These are phyloP conservation scores for Cliona cf. orientalis DNA, from an alignment of 37 sponge, comb jelly and placozoan genomes.

Conservation along the genomic window DNA sequence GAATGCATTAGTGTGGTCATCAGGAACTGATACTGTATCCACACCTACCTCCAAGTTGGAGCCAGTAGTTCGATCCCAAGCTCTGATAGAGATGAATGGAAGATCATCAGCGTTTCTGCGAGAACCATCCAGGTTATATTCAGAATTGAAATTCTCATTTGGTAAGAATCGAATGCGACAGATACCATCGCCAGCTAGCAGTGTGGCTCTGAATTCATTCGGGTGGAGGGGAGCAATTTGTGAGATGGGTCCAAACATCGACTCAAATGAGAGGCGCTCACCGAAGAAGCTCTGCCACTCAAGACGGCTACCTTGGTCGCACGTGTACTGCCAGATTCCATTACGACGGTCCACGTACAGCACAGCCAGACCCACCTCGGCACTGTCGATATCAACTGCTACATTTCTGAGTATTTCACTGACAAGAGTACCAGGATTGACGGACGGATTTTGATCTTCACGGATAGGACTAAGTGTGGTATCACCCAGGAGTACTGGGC, in stretches of 20 bases:
- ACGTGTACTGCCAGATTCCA: constrained; percentile 89
- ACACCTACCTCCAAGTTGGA: constrained; percentile 46
- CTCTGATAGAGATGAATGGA: constrained; percentile 78
- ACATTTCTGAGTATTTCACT: constrained; percentile 25
- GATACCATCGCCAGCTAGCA: constrained; percentile 28
- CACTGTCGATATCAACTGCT: constrained; percentile 65
- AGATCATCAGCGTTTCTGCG: constrained; percentile 50
- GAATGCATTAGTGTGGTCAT: constrained; percentile 83
- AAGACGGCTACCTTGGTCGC: constrained; percentile 36
- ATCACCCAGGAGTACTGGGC: constrained; percentile 55
- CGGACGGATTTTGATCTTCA: constrained; percentile 50
- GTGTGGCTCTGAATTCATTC: constrained; percentile 64
- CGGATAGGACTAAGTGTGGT: constrained; percentile 29
- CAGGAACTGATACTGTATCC: constrained; percentile 79
- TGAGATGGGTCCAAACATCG: constrained; percentile 41
- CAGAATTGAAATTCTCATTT: constrained; percentile 71
- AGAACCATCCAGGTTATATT: constrained; percentile 64
- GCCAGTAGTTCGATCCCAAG: constrained; percentile 83
- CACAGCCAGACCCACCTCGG: constrained; percentile 61
- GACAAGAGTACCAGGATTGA: constrained; percentile 52
- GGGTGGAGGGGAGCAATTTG: constrained; percentile 70
- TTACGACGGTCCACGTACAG: constrained; percentile 63
- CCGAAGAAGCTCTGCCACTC: constrained; percentile 71
- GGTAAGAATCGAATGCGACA: constrained; percentile 83
- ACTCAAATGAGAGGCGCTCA: constrained; percentile 24